Conservation (phyloP, 2,113 vertebrate genomes). For the Theropithecus gelada region DNA sequence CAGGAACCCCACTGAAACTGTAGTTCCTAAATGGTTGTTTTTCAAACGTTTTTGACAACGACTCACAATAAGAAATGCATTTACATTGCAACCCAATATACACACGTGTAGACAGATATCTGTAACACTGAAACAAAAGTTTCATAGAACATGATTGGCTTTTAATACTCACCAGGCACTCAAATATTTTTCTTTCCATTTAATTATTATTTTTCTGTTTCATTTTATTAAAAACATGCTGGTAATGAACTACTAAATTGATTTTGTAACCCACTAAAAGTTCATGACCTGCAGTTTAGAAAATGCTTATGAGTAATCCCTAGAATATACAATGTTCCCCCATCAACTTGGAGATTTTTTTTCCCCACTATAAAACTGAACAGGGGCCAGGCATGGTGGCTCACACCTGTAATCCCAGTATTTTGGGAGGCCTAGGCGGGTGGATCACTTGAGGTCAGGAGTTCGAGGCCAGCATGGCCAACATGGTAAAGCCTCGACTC, state of each 20-base stretch:
- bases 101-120: neutral
- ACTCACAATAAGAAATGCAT: neutral
- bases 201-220: neutral
- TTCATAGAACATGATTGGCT: neutral
- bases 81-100: neutral
- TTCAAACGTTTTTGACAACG: neutral
- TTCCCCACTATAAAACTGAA: neutral
- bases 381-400: neutral
- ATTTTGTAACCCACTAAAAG: neutral
- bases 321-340: neutral
- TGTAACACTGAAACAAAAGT: neutral
- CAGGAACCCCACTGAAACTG: neutral
- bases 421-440: too few species aligned
- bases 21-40: neutral
- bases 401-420: too few species aligned
- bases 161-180: neutral
- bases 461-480: too few species aligned
- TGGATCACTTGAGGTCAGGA: too few species aligned
- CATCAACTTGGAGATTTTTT: neutral
- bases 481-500: too few species aligned
- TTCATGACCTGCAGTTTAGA: neutral
- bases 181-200: neutral
- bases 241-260: neutral
- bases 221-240: conserved; percentile 21
- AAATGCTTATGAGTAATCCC: neutral